Conservation (phyloP, 2,888 invertebrate species). For the Himalopsyche japonica region DNA sequence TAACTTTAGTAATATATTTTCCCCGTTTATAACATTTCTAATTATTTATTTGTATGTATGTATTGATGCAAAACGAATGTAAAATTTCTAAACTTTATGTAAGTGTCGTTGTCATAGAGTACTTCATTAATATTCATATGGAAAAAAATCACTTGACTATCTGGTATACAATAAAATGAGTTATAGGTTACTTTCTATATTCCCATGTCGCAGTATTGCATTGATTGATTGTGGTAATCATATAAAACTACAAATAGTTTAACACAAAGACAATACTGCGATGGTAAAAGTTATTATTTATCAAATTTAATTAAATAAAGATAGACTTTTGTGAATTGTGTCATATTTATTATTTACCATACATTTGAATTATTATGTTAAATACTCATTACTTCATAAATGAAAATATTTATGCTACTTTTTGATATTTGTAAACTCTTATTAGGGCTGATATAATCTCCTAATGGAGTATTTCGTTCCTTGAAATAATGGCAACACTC, state of each 20-base stretch:
- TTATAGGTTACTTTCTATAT: background rate
- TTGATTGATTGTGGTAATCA: background rate
- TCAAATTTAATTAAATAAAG: no score
- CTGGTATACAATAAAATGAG: background rate
- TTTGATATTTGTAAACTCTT: no score
- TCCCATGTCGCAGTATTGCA: background rate
- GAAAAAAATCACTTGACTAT: background rate
- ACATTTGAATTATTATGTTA: no score
- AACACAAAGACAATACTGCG: background rate
- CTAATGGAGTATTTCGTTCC: no score
- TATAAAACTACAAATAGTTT: background rate
- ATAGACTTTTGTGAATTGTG: no score
- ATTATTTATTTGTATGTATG: background rate
- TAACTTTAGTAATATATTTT: background rate
- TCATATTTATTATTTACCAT: no score
- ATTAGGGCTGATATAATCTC: no score
- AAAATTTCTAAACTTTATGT: background rate
- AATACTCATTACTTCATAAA: no score
- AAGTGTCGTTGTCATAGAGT: background rate
- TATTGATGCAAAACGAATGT: background rate
- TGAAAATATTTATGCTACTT: no score
- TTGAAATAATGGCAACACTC: no score
- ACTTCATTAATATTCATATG: background rate
- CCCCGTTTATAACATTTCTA: background rate
- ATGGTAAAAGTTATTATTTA: no score